Percentiles rank a stretch among this genome's conserved stretches.
Conservation (phyloP, 1,140 invertebrate genomes). For the Rhynchophorus ferrugineus region DNA sequence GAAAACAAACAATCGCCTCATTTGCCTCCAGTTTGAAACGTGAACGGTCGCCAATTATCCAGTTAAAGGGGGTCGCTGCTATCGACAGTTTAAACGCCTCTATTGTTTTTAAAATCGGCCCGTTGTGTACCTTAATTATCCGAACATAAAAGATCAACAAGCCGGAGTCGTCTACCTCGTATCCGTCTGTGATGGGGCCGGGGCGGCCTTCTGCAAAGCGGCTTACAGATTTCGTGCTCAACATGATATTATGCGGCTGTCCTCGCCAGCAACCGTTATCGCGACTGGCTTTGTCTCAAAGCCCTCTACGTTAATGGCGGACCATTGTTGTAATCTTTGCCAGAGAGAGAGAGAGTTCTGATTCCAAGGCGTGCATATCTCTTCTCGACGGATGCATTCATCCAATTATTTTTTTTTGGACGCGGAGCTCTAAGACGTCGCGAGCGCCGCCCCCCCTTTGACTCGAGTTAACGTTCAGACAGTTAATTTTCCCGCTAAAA, state of each 20-base stretch:
- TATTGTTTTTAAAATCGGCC: slow-evolving; percentile 1
- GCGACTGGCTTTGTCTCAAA: slow-evolving; percentile 28
- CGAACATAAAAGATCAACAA: slow-evolving; percentile 11
- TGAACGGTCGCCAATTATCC: no score
- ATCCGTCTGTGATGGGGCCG: slow-evolving; percentile 2
- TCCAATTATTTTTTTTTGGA: slow-evolving; percentile 17
- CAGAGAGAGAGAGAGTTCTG: slow-evolving; percentile 9
- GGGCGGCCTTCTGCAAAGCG: slow-evolving; percentile 21
- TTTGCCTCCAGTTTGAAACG: no score
- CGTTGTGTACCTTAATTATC: slow-evolving; percentile 8
- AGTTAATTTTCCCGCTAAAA: no score
- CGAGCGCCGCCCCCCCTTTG: no score
- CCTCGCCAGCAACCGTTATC: slow-evolving; percentile 26
- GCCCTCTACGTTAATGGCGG: slow-evolving; percentile 28
- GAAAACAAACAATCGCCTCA: no score
- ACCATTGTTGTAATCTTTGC: slow-evolving; percentile 25
- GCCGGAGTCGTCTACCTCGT: background rate
- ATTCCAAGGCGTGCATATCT: slow-evolving; percentile 18
- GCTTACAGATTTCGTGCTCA: slow-evolving; percentile 28
- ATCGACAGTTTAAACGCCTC: background rate
- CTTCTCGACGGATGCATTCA: slow-evolving; percentile 8
- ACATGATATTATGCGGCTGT: slow-evolving; percentile 31
- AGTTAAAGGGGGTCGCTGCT: no score
- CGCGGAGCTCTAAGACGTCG: background rate
- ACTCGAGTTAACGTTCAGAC: background rate